Conservation (phyloP, 2,888 invertebrate species). For the Lycophotia porphyrea region DNA sequence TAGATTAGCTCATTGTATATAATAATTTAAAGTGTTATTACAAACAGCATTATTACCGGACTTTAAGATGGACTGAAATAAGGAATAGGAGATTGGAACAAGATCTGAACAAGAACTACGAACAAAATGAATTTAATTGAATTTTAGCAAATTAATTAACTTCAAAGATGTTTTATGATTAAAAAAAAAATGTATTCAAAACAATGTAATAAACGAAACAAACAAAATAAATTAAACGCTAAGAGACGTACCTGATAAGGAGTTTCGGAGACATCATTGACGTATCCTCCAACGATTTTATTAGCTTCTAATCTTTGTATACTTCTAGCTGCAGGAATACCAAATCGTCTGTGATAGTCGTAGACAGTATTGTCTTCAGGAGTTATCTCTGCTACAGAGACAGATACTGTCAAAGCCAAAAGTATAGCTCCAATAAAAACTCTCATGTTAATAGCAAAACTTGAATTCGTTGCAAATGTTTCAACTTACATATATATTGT, state of each 20-base stretch:
- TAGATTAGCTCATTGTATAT: too few relatives aligned
- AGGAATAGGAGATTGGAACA: not conserved
- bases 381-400: constrained; percentile 20
- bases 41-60: not conserved
- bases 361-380: constrained; percentile 10
- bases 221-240: not conserved
- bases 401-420: constrained; percentile 35
- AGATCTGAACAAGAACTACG: not conserved
- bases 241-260: constrained; percentile 77
- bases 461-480: constrained; percentile 10
- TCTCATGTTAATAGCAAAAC: constrained; percentile 49
- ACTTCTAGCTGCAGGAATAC: constrained; percentile 73
- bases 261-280: constrained; percentile 70
- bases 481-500: constrained; percentile 34
- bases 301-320: constrained; percentile 68
- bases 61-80: not conserved
- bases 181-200: not conserved
- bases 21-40: not conserved
- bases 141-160: not conserved
- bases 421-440: constrained; percentile 23
- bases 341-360: constrained; percentile 64
- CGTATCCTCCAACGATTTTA: constrained; percentile 76
- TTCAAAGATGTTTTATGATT: too few relatives aligned
- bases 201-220: not conserved
- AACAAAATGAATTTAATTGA: not conserved